Evolutionary conservation across 2,113 vertebrate genomes (phyloP).

Genomic region (Hippolais icterina): DNA sequence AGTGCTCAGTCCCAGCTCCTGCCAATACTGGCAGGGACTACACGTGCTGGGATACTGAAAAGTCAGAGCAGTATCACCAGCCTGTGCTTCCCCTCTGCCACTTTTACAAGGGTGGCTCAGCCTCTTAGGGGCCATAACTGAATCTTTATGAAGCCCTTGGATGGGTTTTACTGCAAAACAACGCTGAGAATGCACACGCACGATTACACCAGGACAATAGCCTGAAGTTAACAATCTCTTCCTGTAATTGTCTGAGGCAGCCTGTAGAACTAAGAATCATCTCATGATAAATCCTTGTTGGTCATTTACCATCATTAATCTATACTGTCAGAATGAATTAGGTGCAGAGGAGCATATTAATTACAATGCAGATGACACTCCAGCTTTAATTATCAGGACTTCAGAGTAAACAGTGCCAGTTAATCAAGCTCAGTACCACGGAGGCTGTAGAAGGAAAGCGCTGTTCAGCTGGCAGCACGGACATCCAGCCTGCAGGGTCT

Average conservation of each 20-base stretch:
- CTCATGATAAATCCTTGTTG: constrained; percentile 36
- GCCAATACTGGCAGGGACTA: rapidly evolving
- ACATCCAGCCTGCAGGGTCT: not conserved
- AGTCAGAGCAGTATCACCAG: not conserved
- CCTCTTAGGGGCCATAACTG: constrained; percentile 16
- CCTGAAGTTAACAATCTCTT: constrained; percentile 47
- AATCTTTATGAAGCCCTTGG: constrained; percentile 25
- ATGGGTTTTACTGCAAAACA: constrained; percentile 37
- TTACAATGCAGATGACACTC: constrained; percentile 22
- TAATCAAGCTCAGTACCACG: not conserved
- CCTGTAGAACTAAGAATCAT: not conserved
- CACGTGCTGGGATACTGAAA: not conserved
- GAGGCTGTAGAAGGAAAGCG: not conserved
- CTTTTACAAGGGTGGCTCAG: not conserved
- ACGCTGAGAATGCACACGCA: constrained; percentile 14
- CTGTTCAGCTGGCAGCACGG: not conserved
- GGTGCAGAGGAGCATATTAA: constrained; percentile 13
- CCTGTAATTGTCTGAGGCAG: constrained; percentile 59
- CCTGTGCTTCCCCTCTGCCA: not conserved
- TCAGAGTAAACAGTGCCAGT: not conserved
- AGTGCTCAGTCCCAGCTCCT: not conserved
- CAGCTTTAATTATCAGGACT: constrained; percentile 22
- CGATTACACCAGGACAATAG: constrained; percentile 40
- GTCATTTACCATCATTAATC: constrained; percentile 53
- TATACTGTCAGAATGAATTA: constrained; percentile 55